These are phyloP conservation scores for Lepidurus couesii DNA, from an alignment of 1,140 invertebrate species.

Conservation along the genomic window DNA sequence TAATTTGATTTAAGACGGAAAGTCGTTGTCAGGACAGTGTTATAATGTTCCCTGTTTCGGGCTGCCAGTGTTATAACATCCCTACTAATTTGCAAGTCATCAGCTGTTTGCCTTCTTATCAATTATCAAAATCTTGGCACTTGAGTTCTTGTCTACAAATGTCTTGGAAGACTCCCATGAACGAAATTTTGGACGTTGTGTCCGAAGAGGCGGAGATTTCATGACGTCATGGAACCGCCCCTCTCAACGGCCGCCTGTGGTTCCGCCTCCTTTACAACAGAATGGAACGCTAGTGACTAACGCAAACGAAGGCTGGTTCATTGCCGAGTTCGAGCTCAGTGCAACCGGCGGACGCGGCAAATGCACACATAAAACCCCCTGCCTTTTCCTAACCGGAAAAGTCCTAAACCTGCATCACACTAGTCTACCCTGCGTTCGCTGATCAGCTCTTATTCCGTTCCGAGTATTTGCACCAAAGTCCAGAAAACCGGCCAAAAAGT, in stretches of 20 bases:
- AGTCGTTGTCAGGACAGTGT: too few species aligned
- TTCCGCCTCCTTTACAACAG: neutral
- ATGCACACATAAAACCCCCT: neutral
- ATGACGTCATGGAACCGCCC: conserved; percentile 4
- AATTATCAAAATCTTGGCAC: neutral
- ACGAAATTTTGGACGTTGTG: neutral
- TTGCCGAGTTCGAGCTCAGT: neutral
- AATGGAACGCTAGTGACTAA: conserved; percentile 2
- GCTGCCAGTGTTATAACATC: too few species aligned
- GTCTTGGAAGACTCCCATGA: neutral
- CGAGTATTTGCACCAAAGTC: neutral
- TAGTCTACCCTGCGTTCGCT: neutral
- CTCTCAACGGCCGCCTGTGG: neutral
- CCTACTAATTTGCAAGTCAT: neutral
- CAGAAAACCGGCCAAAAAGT: neutral
- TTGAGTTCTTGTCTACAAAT: neutral
- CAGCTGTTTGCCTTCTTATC: neutral
- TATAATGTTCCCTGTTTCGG: too few species aligned
- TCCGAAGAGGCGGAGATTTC: neutral
- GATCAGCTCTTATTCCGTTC: neutral
- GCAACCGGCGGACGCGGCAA: neutral
- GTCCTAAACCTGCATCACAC: neutral
- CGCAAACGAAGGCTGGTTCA: neutral
- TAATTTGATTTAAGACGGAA: too few species aligned
- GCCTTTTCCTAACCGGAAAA: neutral